Base-by-base conservation (phyloP, 2,113 vertebrate species). In the Dicrurus megarhynchus region DNA sequence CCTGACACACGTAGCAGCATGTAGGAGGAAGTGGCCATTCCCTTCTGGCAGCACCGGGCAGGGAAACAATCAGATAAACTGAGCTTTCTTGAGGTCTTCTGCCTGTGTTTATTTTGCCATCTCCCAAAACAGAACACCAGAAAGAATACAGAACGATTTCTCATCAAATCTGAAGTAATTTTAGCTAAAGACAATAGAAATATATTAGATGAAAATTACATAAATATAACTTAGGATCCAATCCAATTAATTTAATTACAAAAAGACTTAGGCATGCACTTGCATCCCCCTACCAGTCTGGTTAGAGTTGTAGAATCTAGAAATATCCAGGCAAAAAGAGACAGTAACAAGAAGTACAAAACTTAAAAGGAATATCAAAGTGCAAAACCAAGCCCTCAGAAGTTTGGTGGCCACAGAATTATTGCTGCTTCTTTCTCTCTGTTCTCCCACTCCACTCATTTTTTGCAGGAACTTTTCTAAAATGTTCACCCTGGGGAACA, bases 1-100 rank as follows among this genome's bases (percentile, higher is more conserved):
- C 27, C 2, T 27, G 18, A 53, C 4, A 55, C 14, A 13, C 0
- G 0, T 32, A 64, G 33, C 35, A 50, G 26, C 5, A 12, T 47
- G 22, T 47, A 37, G 76, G 26, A 71, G 47, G 32, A 47, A 81
- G 35, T 6, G 3, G 42, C 53, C 3, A 1, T 41, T 79, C 37
- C 27, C 44, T 83, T 47, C 53, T 21, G 42, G 42, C 21, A 80
- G 61, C 46, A 82, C 4, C n/a, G 41, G 22, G 23, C 23, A 49
- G 39, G 24, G 2, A 7, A 67, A 41, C 8, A 21, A 41, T 13
- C 37, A 49, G 52, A 37, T n/a, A n/a, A 67, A 39, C 11, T 10
- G 42, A 74, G 21, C 7, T 39, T 64, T 78, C 60, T 27, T 41
- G 35, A 55, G 28, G 4, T 32, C 71, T 81, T 35, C 24, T 84